Evolutionary conservation across 2,797 vertebrate species (phyloP).

Genomic region (Arrhamphus sclerolepis): DNA sequence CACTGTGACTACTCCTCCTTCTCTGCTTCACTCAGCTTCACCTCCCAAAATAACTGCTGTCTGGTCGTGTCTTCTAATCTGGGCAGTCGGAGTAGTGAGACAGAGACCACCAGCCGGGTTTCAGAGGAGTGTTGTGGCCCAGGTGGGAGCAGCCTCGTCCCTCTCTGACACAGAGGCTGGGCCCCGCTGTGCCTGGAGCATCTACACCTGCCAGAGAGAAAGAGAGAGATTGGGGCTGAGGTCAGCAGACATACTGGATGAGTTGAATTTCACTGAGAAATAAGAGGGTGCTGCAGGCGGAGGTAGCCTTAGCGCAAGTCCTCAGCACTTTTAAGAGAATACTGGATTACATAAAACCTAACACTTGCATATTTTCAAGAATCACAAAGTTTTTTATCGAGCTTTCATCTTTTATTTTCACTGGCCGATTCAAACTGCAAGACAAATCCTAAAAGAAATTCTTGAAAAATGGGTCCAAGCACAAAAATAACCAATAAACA

Average conservation of each 20-base stretch:
- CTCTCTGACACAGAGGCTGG: constrained; percentile 71
- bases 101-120: constrained; percentile 44
- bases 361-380: not conserved
- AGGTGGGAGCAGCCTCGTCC: constrained; percentile 72
- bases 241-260: constrained; percentile 48
- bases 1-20: constrained; percentile 38
- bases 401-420: constrained; percentile 18
- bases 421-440: constrained; percentile 5
- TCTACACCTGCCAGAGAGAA: constrained; percentile 73
- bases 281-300: constrained; percentile 23
- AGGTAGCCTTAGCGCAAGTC: not conserved
- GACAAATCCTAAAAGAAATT: not conserved
- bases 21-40: constrained; percentile 38
- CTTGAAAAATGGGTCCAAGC: constrained; percentile 15
- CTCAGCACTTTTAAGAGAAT: not conserved
- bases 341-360: not conserved
- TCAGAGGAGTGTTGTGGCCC: constrained; percentile 62
- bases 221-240: constrained; percentile 13
- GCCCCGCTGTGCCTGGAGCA: constrained; percentile 73
- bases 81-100: constrained; percentile 11
- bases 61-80: constrained; percentile 22
- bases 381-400: constrained; percentile 5
- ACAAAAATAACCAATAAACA: constrained; percentile 10
- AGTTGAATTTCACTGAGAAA: constrained; percentile 31
- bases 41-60: constrained; percentile 46